Conservation (phyloP, 64 coral and sea anemone genomes). For the Orbicella faveolata region DNA sequence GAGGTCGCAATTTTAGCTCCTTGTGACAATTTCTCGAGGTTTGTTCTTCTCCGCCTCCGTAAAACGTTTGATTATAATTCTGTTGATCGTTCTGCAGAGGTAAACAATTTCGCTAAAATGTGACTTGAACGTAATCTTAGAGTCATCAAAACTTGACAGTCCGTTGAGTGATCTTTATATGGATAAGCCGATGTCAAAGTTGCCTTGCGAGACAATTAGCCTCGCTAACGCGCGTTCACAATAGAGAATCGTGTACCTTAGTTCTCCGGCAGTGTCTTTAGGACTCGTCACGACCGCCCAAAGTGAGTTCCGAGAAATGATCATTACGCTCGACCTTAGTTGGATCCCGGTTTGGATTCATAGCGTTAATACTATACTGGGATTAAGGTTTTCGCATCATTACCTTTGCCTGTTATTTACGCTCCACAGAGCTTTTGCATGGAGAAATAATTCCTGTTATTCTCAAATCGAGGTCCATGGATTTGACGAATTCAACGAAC, state of each 20-base stretch:
- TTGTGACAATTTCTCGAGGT: neutral
- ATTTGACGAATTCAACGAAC: neutral
- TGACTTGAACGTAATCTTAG: neutral
- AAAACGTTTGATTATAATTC: constrained; percentile 1
- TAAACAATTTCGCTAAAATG: constrained; percentile 9
- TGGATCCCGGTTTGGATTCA: neutral
- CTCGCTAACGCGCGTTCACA: too few species aligned
- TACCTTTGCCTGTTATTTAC: neutral
- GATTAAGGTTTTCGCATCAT: neutral
- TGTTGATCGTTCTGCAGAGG: neutral
- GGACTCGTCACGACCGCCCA: neutral
- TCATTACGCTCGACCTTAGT: neutral
- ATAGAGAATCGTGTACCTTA: too few species aligned
- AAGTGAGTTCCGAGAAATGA: neutral
- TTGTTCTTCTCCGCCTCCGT: neutral
- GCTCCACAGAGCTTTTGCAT: neutral
- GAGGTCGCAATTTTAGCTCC: neutral
- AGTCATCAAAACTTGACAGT: constrained; percentile 16
- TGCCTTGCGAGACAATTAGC: neutral
- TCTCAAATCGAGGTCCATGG: neutral
- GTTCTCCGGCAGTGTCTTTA: neutral
- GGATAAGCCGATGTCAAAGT: neutral
- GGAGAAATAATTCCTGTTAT: neutral
- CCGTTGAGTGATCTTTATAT: neutral
- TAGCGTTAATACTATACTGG: neutral